Conservation (phyloP, 2,797 vertebrate species). For the Neopelma chrysocephalum region DNA sequence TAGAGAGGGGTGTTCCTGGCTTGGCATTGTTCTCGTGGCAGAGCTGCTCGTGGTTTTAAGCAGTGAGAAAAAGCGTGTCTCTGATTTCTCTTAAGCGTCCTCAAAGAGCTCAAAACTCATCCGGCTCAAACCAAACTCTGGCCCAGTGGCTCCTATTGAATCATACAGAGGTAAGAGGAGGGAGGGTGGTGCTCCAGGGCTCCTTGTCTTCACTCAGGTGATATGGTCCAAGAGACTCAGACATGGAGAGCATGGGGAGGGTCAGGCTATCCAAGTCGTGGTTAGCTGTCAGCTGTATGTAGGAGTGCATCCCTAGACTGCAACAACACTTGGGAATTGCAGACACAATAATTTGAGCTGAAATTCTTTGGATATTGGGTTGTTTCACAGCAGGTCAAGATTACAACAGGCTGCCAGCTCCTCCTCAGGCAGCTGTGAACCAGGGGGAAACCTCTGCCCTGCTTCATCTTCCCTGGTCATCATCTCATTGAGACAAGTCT, state of each 20-base stretch:
- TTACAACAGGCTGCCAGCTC: background rate
- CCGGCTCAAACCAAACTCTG: slow-evolving; percentile 83
- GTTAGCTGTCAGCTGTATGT: background rate
- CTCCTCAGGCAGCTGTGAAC: slow-evolving; percentile 21
- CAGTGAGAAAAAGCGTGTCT: slow-evolving; percentile 18
- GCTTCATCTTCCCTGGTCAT: background rate
- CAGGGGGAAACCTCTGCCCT: background rate
- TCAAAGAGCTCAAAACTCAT: slow-evolving; percentile 85
- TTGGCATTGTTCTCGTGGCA: background rate
- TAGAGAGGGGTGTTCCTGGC: background rate
- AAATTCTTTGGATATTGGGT: background rate
- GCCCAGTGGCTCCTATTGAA: slow-evolving; percentile 82
- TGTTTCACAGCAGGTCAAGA: background rate
- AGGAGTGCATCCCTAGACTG: background rate
- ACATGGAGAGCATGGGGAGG: background rate
- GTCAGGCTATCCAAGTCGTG: fast-evolving
- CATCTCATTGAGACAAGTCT: background rate
- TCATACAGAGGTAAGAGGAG: slow-evolving; percentile 87
- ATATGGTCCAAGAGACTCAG: background rate
- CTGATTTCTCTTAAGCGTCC: slow-evolving; percentile 80
- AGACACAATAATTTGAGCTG: background rate
- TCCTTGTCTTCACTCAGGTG: background rate
- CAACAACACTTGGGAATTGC: background rate
- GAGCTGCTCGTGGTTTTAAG: background rate
- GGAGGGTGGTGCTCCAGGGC: fast-evolving